A percentile compares a stretch with the other conserved stretches of the same genome.
phyloP scores from a whole-genome alignment of 1,140 invertebrate species.

The Tetranychus urticae region DNA sequence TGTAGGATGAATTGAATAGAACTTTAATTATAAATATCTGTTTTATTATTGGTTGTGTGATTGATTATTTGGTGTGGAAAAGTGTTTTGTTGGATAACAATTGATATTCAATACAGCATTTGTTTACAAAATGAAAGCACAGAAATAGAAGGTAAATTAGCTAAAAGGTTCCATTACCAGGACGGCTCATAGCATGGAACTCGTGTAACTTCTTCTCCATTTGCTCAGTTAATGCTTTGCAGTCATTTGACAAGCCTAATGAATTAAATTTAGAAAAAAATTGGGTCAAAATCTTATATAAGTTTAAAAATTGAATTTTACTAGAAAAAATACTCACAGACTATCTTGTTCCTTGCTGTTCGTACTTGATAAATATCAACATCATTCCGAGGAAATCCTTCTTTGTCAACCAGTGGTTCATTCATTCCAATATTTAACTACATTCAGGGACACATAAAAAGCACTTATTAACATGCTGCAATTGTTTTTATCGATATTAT shows the following conservation, averaged over 20 bases:
- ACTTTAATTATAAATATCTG: too few relatives aligned
- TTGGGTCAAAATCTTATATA: neutral
- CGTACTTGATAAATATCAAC: constrained; percentile 77
- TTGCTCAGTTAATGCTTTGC: constrained; percentile 53
- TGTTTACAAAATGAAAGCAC: too few relatives aligned
- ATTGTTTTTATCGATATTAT: too few relatives aligned
- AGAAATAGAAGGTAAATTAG: too few relatives aligned
- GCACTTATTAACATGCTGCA: too few relatives aligned
- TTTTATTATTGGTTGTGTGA: too few relatives aligned
- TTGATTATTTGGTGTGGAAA: too few relatives aligned
- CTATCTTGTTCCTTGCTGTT: constrained; percentile 57
- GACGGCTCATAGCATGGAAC: constrained; percentile 20
- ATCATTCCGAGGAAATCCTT: constrained; percentile 63
- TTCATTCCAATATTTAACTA: constrained; percentile 63
- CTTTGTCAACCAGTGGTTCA: constrained; percentile 54
- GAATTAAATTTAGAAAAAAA: neutral
- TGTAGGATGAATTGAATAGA: too few relatives aligned
- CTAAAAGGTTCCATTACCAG: neutral
- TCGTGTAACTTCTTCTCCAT: constrained; percentile 48
- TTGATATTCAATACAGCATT: too few relatives aligned
- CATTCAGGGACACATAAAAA: too few relatives aligned
- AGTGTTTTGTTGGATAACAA: too few relatives aligned
- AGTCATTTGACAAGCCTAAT: constrained; percentile 36
- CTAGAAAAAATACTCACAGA: constrained; percentile 34
- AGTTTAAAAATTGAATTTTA: neutral